Evolutionary conservation across 2,113 vertebrate genomes (phyloP).

Genomic region (Bungarus multicinctus): DNA sequence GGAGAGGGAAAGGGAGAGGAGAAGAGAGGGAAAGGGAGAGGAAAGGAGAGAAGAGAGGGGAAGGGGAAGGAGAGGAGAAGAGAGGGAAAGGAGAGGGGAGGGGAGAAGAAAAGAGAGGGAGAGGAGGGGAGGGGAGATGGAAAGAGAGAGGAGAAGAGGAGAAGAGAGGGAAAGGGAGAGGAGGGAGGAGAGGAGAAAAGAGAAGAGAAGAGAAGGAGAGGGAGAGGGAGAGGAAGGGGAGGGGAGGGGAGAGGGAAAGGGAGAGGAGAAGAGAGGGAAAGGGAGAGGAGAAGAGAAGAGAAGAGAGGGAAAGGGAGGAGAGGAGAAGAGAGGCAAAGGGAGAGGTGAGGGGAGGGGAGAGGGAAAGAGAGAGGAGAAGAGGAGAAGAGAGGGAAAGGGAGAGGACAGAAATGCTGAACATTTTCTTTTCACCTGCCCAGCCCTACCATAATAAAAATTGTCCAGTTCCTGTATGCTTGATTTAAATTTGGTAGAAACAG

Average conservation of each 20-base stretch:
- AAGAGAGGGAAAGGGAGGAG: no score
- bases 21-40: neutral
- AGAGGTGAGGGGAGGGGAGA: neutral
- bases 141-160: no score
- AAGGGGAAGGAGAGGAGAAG: no score
- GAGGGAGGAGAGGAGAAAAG: neutral
- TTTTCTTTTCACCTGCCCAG: neutral
- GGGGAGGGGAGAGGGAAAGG: accelerated
- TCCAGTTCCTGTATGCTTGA: neutral
- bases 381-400: neutral
- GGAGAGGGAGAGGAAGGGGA: neutral
- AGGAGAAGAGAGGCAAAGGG: no score
- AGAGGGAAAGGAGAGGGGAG: neutral
- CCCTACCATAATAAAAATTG: neutral
- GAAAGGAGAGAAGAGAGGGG: neutral
- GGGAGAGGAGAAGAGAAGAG: no score
- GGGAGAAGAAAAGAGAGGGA: no score
- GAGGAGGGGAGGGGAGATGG: neutral
- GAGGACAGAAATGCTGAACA: neutral
- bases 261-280: neutral
- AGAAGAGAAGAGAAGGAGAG: no score
- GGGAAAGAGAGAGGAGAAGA: neutral
- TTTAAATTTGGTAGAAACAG: neutral
- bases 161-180: no score
- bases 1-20: neutral